Evolutionary conservation across 2,113 vertebrate genomes (phyloP).

Genomic region (Carassius auratus): DNA sequence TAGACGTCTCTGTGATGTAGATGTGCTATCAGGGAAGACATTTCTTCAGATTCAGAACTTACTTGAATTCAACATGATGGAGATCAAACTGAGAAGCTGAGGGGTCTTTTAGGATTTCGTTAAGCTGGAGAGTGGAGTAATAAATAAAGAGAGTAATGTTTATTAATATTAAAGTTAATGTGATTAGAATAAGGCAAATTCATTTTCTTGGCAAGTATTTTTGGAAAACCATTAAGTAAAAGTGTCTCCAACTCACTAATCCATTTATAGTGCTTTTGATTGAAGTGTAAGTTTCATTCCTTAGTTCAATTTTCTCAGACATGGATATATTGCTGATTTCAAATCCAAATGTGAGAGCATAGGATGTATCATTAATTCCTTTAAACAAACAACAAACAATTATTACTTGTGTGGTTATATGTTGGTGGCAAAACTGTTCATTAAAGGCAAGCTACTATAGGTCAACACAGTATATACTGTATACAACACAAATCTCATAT

Average conservation of each 20-base stretch:
- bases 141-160: background rate
- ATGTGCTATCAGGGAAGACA: background rate
- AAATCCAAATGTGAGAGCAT: background rate
- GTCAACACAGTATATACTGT: background rate
- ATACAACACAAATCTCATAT: background rate
- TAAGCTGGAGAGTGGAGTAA: background rate
- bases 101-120: background rate
- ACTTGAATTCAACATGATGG: background rate
- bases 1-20: no score
- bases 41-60: background rate
- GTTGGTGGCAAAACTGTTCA: no score
- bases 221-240: no score
- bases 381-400: background rate
- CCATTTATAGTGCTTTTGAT: background rate
- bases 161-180: background rate
- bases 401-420: background rate
- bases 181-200: background rate
- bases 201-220: no score
- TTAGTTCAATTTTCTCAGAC: background rate
- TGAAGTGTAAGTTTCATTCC: background rate
- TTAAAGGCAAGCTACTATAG: background rate
- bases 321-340: constrained; percentile 13
- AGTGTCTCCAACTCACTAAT: background rate
- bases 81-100: background rate
- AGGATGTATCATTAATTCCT: background rate